Percentiles rank a stretch among this genome's conserved stretches.
These are phyloP conservation scores for Orchestia grillus DNA, from an alignment of 1,140 invertebrate species.

Conservation along the genomic window DNA sequence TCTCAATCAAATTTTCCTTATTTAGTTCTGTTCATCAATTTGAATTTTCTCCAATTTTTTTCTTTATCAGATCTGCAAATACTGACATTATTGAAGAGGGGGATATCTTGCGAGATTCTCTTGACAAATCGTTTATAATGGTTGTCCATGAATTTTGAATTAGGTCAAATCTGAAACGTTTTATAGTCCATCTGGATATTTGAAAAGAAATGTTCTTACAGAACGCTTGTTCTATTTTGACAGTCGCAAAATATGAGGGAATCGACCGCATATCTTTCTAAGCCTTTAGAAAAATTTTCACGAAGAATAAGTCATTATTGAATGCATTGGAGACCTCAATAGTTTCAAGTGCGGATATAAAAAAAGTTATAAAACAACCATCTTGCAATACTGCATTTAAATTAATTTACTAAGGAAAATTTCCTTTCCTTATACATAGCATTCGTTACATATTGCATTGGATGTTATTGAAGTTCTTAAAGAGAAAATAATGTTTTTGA, in stretches of 20 bases:
- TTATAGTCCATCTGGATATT: not conserved
- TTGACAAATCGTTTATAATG: not conserved
- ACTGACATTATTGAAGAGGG: not conserved
- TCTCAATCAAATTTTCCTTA: not conserved
- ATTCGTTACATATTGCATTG: no score
- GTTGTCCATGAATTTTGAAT: not conserved
- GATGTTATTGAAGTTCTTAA: no score
- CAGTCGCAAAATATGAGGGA: not conserved
- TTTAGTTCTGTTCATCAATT: not conserved
- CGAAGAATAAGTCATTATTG: not conserved
- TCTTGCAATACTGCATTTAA: no score
- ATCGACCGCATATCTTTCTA: not conserved
- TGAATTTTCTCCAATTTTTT: not conserved
- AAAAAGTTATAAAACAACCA: not conserved
- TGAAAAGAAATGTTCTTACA: not conserved
- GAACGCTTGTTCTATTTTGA: not conserved
- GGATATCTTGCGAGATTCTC: not conserved
- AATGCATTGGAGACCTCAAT: not conserved
- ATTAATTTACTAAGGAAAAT: no score
- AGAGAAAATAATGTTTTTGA: no score
- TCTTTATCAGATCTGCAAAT: not conserved
- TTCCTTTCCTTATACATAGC: no score
- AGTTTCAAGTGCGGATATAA: not conserved
- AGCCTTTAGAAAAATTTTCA: not conserved
- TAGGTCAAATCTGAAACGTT: not conserved